Evolutionary conservation across 2,113 vertebrate species (phyloP), one percentile per base, ranked within the genome.

Genomic region (Crocuta crocuta): DNA sequence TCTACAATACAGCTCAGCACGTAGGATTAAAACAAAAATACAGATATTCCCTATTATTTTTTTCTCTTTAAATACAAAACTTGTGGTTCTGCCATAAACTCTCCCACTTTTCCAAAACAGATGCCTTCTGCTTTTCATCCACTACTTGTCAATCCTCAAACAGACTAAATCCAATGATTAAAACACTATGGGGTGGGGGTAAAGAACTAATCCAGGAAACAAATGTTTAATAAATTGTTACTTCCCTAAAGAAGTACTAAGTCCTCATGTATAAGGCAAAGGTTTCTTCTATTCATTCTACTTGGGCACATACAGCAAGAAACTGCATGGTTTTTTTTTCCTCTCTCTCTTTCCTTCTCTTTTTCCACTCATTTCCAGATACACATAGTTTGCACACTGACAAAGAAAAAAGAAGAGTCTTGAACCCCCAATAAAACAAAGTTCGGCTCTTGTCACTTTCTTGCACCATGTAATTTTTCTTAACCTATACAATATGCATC

Each of bases 41-140:
- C 17, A 76, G 50, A 19, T 6, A 19, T 17, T 79, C 10, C 15
- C 17, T 53, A 10, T 7, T 50, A n/a, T 78, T 82, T 63, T 24
- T 45, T 74, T 81, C n/a, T 94, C 48, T 93, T 79, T 83, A 95
- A 94, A 91, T 35, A 91, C 19, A 95, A 96, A 95, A 50, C 26
- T 81, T 10, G 2, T 50, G 16, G 4, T 63, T 45, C 50, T 94
- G 19, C 66, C 50, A 26, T 55, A 83, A 89, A 88, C 5, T 86
- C 7, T 80, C 50, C 23, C 16, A 10, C 45, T 73, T 73, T 55
- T 53, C 43, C 61, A 61, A 24, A 66, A 78, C 71, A 1, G 4
- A 84, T 70, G 74, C 19, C 92, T 73, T 83, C 63, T 89, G 23
- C 17, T 88, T 84, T 73, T 83, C 10, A 70, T 73, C 10, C 8